Base-by-base conservation (phyloP, 1,140 invertebrate genomes). In the Magallana ariakensis region DNA sequence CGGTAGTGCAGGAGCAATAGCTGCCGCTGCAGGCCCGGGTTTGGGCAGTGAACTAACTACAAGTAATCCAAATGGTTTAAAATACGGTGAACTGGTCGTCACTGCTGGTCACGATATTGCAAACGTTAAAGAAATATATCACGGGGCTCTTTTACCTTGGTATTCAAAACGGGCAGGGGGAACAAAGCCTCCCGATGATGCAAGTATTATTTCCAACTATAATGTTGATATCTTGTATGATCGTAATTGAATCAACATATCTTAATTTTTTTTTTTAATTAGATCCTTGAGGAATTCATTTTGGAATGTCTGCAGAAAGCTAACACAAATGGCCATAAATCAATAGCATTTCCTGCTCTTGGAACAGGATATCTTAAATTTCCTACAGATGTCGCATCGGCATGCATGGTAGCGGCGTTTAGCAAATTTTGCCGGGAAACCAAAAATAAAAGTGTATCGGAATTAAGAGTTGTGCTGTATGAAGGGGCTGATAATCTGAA, bases 281-380 rank as follows among this genome's bases (percentile, higher is more conserved):
- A 85, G 85, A 11, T 80, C 13, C n/a, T 85, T 8, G 26, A 19
- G 46, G 85, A 85, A 57, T 80, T 85, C 80, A 70, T 85, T 9
- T 16, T 75, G 70, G 16, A 80, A 22, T 85, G 85, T 33, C 70
- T 85, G 16, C 11, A 19, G 16, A 56, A 82, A 57, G 85, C 85
- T 1, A 82, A 82, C 33, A 80, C 57, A 33, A 53, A 58, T 6
- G 85, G 85, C 16, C 80, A 82, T n/a, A 82, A 19, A 19, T 86
- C 85, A 11, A 53, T 86, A 57, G 80, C 80, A n/a, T 86, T 86
- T 57, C 85, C 85, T 53, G 85, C 85, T 33, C 80, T 86, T 9
- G 85, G 85, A 46, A 86, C 85, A 56, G 85, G 75, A 56, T 53
- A 22, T 46, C 75, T 80, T 19, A 86, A 86, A 58, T 82, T 58